Conservation (phyloP, 2,888 invertebrate species). For the Caenorhabditis sp. region DNA sequence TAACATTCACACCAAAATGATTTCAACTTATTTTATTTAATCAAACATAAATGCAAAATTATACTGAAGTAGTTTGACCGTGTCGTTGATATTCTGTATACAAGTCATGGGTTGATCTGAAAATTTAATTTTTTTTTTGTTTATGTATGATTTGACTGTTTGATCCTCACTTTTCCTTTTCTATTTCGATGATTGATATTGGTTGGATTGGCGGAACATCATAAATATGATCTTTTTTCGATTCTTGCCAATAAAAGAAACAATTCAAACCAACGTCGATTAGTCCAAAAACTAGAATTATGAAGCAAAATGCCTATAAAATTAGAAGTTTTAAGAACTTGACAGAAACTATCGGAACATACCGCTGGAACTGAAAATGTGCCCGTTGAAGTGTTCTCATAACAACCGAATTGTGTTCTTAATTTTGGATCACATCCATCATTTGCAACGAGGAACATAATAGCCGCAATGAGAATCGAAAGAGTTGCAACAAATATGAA, state of each 20-base stretch:
- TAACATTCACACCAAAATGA: too few species aligned
- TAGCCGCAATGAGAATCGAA: slow-evolving; percentile 22
- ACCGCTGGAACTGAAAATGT: slow-evolving; percentile 29
- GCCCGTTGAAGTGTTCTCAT: slow-evolving; percentile 26
- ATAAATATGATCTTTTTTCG: slow-evolving; percentile 27
- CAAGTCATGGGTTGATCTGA: slow-evolving; percentile 36
- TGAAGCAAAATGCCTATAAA: slow-evolving; percentile 24
- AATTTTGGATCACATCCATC: slow-evolving; percentile 31
- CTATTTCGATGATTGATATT: slow-evolving; percentile 17
- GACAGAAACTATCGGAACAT: not conserved
- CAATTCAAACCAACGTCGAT: slow-evolving; percentile 27
- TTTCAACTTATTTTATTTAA: too few species aligned
- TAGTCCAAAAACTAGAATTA: slow-evolving; percentile 30
- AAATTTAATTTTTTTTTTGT: slow-evolving; percentile 3
- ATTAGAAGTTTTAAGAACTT: too few species aligned
- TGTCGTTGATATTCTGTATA: slow-evolving; percentile 37
- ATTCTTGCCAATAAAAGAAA: slow-evolving; percentile 27
- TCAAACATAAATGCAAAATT: not conserved
- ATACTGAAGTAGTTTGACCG: slow-evolving; percentile 39
- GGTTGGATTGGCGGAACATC: slow-evolving; percentile 30
- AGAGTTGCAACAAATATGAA: slow-evolving; percentile 32
- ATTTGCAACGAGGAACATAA: slow-evolving; percentile 32
- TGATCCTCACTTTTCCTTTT: slow-evolving; percentile 38
- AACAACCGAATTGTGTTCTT: slow-evolving; percentile 35
- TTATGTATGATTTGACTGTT: not conserved